These are phyloP conservation scores for Pterocles gutturalis DNA, from an alignment of 2,113 vertebrate species.

Conservation along the genomic window DNA sequence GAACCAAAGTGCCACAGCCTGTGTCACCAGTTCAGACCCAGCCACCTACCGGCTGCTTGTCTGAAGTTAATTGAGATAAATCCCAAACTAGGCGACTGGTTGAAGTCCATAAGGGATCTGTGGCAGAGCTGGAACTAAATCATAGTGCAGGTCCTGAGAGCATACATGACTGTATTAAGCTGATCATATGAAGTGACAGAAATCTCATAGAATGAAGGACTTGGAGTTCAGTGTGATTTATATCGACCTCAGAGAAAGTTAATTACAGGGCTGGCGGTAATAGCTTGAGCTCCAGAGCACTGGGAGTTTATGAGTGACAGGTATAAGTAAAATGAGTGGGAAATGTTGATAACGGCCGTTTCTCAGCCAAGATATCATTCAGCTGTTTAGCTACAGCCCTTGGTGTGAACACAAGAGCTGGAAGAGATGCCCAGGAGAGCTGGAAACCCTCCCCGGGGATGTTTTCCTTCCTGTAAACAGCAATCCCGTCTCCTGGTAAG, in stretches of 20 bases:
- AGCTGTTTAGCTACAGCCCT: not conserved
- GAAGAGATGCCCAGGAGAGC: not conserved
- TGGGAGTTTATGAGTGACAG: not conserved
- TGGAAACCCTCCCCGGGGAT: not conserved
- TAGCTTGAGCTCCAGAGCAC: not conserved
- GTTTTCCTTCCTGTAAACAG: not conserved
- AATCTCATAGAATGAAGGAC: not conserved
- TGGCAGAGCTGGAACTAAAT: not conserved
- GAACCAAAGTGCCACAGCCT: not conserved
- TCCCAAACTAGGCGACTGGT: not conserved
- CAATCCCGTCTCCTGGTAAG: not conserved
- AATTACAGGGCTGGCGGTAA: not conserved
- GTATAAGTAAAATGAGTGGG: not conserved
- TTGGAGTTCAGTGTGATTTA: not conserved
- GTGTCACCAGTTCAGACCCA: not conserved
- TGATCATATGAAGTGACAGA: not conserved
- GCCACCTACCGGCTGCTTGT: not conserved
- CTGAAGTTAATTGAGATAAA: not conserved
- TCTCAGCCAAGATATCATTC: not conserved
- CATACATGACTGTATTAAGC: not conserved
- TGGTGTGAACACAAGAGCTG: not conserved
- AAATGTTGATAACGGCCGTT: not conserved
- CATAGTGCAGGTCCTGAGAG: not conserved
- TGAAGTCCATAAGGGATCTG: not conserved
- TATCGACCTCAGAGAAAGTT: not conserved